Evolutionary conservation across 2,797 vertebrate genomes (phyloP), one percentile per base, ranked within the genome.

Genomic region (Salarias fasciatus): DNA sequence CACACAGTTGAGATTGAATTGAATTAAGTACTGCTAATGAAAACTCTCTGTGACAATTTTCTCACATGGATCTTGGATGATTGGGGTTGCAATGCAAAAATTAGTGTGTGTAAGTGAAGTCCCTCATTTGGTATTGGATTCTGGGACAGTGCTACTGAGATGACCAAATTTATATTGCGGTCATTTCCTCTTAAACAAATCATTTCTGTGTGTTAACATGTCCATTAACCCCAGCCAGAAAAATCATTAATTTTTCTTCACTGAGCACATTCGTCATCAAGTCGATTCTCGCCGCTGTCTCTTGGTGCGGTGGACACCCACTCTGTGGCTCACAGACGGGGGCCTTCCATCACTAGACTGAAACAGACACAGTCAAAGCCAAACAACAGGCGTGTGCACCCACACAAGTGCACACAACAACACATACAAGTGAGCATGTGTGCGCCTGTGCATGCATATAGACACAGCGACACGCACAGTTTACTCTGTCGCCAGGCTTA

Each of bases 131-230:
- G 63, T 87, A 82, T 88, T 91, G 74, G 64, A 82, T 76, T 83
- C 65, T 63, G 72, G 63, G 77, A 89, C 63, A 73, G 71, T 75
- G 76, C 73, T 85, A 83, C 83, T 67, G 73, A 92, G 85, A 94
- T 92, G 93, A 95, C 94, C 94, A 95, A 95, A 94, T 95, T 94
- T 94, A 95, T 94, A 95, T 95, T 94, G 91, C 91, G 93, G 93
- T 94, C 93, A 96, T 96, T 96, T 96, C 93, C 91, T 95, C 94
- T 95, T 93, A 96, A 96, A 95, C 94, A 95, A 95, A 95, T 96
- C 80, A 95, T 96, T 95, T 96, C 92, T 92, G 90, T 89, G 94
- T 70, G 93, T 92, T 96, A 95, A 95, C 94, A 94, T 92, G 89
- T 95, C 96, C 95, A 96, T 97, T 97, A 98, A 96, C 95, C 95